A percentile compares a stretch with the other conserved stretches of the same genome.
phyloP scores from a whole-genome alignment of 2,888 invertebrate genomes.

The Endotricha flammealis region DNA sequence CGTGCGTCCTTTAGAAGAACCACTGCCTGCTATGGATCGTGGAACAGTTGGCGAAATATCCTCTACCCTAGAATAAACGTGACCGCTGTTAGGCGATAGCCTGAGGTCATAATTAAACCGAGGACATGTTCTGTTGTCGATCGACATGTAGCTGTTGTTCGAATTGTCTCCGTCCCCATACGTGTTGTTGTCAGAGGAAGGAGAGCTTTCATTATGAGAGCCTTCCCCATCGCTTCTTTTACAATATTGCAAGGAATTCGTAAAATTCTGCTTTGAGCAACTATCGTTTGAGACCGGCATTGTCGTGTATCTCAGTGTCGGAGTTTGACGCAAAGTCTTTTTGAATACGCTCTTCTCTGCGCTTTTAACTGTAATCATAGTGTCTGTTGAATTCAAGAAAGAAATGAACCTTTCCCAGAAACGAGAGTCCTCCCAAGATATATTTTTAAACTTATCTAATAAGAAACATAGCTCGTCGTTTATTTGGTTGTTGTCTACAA shows the following conservation, averaged over 20 bases:
- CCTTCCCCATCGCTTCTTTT: slow-evolving; percentile 69
- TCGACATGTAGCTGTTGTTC: slow-evolving; percentile 84
- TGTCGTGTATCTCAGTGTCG: slow-evolving; percentile 76
- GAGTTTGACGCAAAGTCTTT: slow-evolving; percentile 67
- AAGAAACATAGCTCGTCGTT: slow-evolving; percentile 65
- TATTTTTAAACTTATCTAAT: slow-evolving; percentile 79
- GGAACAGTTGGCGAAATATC: slow-evolving; percentile 68
- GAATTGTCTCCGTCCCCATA: slow-evolving; percentile 81
- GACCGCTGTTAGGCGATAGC: slow-evolving; percentile 72
- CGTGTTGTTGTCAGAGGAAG: slow-evolving; percentile 76
- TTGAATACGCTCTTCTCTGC: slow-evolving; percentile 72
- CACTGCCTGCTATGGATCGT: slow-evolving; percentile 53
- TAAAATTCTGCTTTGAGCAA: slow-evolving; percentile 76
- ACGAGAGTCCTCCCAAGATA: slow-evolving; percentile 86
- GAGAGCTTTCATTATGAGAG: slow-evolving; percentile 79
- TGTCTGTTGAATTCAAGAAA: slow-evolving; percentile 84
- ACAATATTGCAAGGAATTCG: slow-evolving; percentile 70
- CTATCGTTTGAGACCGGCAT: slow-evolving; percentile 74
- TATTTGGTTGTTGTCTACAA: slow-evolving; percentile 68
- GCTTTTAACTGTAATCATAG: slow-evolving; percentile 70
- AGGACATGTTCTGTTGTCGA: slow-evolving; percentile 76
- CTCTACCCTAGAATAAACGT: slow-evolving; percentile 74
- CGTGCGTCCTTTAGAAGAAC: slow-evolving; percentile 63
- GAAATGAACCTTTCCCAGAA: slow-evolving; percentile 92
- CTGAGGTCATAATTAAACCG: slow-evolving; percentile 77